Percentiles rank a stretch among this genome's conserved stretches.
phyloP scores from a whole-genome alignment of 1,140 invertebrate species.

The Amyelois transitella region DNA sequence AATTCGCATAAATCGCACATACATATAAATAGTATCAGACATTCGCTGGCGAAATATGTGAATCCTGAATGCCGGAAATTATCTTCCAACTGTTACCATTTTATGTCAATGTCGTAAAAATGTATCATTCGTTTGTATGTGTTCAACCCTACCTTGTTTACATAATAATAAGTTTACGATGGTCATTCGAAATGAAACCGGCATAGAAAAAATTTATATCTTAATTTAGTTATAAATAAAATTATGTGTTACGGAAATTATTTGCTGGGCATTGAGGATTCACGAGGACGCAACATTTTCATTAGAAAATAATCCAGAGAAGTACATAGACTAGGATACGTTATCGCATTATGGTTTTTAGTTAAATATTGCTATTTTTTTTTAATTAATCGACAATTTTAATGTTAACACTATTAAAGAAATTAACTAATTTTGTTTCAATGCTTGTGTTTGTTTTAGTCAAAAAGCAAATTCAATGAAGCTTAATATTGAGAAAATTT shows the following conservation, averaged over 20 bases:
- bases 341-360: too few species aligned
- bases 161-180: slow-evolving; percentile 41
- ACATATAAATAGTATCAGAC: slow-evolving; percentile 14
- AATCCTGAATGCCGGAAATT: slow-evolving; percentile 65
- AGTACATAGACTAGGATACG: not conserved
- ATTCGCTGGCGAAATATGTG: slow-evolving; percentile 58
- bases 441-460: too few species aligned
- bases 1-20: slow-evolving; percentile 60
- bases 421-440: too few species aligned
- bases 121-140: slow-evolving; percentile 35
- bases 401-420: too few species aligned
- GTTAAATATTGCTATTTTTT: too few species aligned
- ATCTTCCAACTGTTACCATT: slow-evolving; percentile 31
- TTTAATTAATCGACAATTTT: too few species aligned
- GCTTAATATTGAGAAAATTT: too few species aligned
- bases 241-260: not conserved
- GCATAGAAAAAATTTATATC: not conserved
- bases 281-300: slow-evolving; percentile 60
- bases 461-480: too few species aligned
- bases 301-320: slow-evolving; percentile 11
- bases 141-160: slow-evolving; percentile 24
- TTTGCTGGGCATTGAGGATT: slow-evolving; percentile 59
- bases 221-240: slow-evolving; percentile 4
- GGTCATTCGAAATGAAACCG: slow-evolving; percentile 12
- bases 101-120: slow-evolving; percentile 41